phyloP scores from a whole-genome alignment of 2,888 invertebrate species.

The Abrostola tripartita region DNA sequence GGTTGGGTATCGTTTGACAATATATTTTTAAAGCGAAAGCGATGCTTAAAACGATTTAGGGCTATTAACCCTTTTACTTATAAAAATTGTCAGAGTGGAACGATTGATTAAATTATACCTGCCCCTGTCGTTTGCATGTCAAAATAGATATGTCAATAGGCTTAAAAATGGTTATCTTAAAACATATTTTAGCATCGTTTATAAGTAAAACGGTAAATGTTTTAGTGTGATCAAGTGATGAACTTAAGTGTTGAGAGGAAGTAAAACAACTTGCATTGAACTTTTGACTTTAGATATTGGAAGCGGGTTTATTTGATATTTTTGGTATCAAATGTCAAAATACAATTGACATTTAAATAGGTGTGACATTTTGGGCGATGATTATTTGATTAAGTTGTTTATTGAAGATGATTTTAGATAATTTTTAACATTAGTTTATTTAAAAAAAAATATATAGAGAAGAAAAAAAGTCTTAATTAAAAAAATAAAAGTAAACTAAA shows the following conservation, averaged over 20 bases:
- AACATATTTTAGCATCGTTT: no score
- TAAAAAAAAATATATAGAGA: no score
- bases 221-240: constrained; percentile 1
- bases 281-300: constrained; percentile 4
- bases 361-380: constrained; percentile 32
- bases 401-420: neutral
- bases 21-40: constrained; percentile 2
- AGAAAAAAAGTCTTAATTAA: no score
- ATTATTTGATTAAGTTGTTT: constrained; percentile 10
- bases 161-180: no score
- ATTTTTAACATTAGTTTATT: constrained; percentile 1
- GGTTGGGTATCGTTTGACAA: constrained; percentile 45
- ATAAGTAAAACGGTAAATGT: no score
- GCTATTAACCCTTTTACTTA: no score
- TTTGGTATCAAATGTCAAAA: constrained; percentile 33
- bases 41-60: no score
- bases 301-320: constrained; percentile 46
- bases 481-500: no score
- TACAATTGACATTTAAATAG: constrained; percentile 31
- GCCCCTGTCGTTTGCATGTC: no score
- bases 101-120: no score
- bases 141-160: no score
- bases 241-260: constrained; percentile 2
- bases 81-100: no score
- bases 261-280: constrained; percentile 6